These are phyloP conservation scores for Pomatostomus ruficeps DNA, from an alignment of 2,113 vertebrate species.

Conservation along the genomic window DNA sequence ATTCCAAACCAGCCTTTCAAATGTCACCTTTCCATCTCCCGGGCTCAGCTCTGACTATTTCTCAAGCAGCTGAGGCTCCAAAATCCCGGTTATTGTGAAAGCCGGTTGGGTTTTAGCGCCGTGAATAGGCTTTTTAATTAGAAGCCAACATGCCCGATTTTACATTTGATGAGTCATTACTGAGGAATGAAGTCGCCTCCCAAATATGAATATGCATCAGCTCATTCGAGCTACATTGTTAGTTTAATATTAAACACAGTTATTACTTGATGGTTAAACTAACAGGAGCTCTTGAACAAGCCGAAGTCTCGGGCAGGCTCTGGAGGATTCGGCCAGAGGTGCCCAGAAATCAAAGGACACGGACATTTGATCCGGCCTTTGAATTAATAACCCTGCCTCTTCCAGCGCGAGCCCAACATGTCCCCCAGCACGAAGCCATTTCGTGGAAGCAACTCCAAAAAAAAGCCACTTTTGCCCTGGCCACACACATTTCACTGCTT, in stretches of 20 bases:
- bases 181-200: slow-evolving; percentile 63
- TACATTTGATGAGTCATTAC: slow-evolving; percentile 65
- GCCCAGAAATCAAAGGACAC: neutral
- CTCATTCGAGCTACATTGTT: slow-evolving; percentile 11
- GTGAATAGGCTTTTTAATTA: slow-evolving; percentile 40
- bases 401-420: neutral
- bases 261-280: slow-evolving; percentile 22
- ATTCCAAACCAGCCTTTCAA: neutral
- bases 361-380: neutral
- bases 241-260: slow-evolving; percentile 44
- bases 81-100: slow-evolving; percentile 8
- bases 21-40: neutral
- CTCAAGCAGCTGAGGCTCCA: neutral
- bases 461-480: neutral
- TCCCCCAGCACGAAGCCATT: neutral
- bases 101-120: neutral
- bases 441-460: neutral
- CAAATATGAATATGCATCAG: slow-evolving; percentile 63
- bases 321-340: neutral
- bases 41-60: neutral
- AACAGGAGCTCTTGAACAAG: neutral
- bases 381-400: neutral
- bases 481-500: neutral
- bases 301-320: neutral
- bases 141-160: slow-evolving; percentile 52